A percentile compares a stretch with the other conserved stretches of the same genome.
phyloP scores from a whole-genome alignment of 2,888 invertebrate species.

The Torymus tubicola region DNA sequence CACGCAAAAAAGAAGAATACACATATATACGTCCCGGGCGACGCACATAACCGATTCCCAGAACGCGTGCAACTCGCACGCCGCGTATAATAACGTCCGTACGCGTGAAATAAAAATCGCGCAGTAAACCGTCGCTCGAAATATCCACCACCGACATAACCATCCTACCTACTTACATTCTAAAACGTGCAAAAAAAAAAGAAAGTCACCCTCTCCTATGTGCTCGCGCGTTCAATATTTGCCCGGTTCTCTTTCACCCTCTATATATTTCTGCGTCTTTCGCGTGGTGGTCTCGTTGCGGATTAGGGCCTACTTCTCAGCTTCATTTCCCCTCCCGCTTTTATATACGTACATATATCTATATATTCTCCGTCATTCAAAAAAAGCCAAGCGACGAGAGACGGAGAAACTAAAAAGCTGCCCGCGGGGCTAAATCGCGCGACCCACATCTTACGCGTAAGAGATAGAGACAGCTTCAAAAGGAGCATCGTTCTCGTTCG shows the following conservation, averaged over 20 bases:
- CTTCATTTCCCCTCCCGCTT: not conserved
- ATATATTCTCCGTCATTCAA: conserved; percentile 1
- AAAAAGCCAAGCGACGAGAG: not conserved
- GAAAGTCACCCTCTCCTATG: not conserved
- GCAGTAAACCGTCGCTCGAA: no score
- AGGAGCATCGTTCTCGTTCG: no score
- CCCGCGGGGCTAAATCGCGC: conserved; percentile 18
- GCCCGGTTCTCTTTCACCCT: conserved; percentile 29
- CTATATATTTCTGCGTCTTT: conserved; percentile 46
- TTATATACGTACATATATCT: no score
- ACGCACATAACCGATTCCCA: no score
- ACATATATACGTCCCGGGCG: no score
- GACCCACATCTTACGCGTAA: conserved; percentile 34
- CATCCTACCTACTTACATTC: not conserved
- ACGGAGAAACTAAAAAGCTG: not conserved
- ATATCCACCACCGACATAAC: no score
- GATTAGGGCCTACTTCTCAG: conserved; percentile 25
- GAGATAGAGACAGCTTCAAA: no score
- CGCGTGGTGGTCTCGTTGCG: conserved; percentile 18
- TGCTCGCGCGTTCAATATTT: conserved; percentile 32
- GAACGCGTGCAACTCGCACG: no score
- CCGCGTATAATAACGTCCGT: no score
- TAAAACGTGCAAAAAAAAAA: not conserved
- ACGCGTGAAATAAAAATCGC: no score
- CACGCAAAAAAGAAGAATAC: no score